Percentiles rank a stretch among this genome's conserved stretches.
Evolutionary conservation across 2,888 invertebrate genomes (phyloP).

Genomic region (Eupithecia vulgata): DNA sequence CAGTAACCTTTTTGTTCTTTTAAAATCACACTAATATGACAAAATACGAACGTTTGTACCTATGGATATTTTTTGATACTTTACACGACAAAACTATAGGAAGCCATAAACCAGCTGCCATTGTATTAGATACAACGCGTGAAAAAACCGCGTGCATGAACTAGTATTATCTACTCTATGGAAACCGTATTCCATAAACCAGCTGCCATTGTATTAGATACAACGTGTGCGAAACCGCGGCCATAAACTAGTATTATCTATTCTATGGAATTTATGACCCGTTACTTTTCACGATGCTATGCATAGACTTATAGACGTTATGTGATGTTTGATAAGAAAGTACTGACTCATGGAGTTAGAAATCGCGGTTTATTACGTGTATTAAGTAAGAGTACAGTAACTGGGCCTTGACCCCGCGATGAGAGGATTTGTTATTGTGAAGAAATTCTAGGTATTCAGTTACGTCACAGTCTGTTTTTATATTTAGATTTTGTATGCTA

Average conservation of each 20-base stretch:
- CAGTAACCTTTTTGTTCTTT: too few species aligned
- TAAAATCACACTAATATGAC: too few species aligned
- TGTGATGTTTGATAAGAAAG: conserved; percentile 29
- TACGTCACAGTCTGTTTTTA: background rate
- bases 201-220: background rate
- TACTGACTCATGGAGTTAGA: conserved; percentile 17
- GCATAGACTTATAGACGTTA: background rate
- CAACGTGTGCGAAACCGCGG: background rate
- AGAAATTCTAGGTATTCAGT: background rate
- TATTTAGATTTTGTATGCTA: background rate
- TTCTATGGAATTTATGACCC: conserved; percentile 14
- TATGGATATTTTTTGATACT: background rate
- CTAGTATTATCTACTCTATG: background rate
- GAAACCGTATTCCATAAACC: background rate
- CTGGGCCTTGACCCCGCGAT: conserved; percentile 22
- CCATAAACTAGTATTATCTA: background rate
- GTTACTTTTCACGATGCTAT: conserved; percentile 19
- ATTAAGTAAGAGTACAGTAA: conserved; percentile 17
- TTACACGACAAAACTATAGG: background rate
- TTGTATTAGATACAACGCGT: background rate
- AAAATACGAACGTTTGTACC: too few species aligned
- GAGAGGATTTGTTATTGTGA: conserved; percentile 4
- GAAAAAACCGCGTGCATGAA: background rate
- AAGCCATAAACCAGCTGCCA: background rate
- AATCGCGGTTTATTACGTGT: conserved; percentile 25